Evolutionary conservation across 2,888 invertebrate species (phyloP).

Genomic region (Clepsis dumicolana): DNA sequence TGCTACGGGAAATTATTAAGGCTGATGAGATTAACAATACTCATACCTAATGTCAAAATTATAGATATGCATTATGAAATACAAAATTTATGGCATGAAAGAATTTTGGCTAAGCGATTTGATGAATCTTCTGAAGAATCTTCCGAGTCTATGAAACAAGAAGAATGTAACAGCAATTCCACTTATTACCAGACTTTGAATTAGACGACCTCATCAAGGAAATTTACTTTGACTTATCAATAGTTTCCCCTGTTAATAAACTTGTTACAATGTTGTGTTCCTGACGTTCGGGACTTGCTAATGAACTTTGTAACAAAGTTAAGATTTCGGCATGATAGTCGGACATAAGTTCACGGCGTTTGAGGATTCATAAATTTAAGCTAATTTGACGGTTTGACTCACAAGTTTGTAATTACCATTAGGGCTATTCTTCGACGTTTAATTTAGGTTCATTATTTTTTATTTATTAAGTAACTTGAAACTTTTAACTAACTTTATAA

Average conservation of each 20-base stretch:
- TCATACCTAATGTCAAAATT: no score
- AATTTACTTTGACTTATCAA: conserved; percentile 39
- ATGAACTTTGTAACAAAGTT: conserved; percentile 42
- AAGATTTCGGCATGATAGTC: conserved; percentile 41
- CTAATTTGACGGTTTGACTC: conserved; percentile 16
- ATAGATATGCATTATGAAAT: no score
- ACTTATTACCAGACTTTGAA: conserved; percentile 19
- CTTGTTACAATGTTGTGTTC: conserved; percentile 38
- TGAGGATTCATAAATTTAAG: conserved; percentile 30
- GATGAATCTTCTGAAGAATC: not conserved
- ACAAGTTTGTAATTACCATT: conserved; percentile 7
- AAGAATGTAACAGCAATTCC: conserved; percentile 3
- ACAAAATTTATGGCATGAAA: no score
- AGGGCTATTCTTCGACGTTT: not conserved
- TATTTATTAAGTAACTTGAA: no score
- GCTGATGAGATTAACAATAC: no score
- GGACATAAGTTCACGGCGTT: conserved; percentile 28
- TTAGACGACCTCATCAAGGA: conserved; percentile 32
- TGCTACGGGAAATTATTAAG: no score
- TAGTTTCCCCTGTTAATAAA: conserved; percentile 40
- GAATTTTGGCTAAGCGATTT: no score
- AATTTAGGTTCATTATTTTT: not conserved
- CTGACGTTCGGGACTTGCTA: conserved; percentile 39
- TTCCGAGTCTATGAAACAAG: not conserved
- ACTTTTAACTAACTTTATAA: not conserved